Percentiles rank a stretch among this genome's conserved stretches.
Conservation (phyloP, 2,113 vertebrate genomes). For the Chlorocebus sabaeus region DNA sequence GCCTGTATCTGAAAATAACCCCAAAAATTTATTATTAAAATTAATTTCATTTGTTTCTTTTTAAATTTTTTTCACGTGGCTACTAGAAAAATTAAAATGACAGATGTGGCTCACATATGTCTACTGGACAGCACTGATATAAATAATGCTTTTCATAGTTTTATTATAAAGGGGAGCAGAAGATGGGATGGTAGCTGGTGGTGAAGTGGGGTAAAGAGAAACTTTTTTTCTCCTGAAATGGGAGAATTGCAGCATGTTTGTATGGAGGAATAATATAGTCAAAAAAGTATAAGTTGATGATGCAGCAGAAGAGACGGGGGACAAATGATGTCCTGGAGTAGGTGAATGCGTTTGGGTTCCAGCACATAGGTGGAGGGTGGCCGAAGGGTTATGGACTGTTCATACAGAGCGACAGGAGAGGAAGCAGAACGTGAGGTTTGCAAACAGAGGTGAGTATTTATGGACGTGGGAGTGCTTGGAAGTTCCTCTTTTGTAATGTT, state of each 20-base stretch:
- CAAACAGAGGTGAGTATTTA: not conserved
- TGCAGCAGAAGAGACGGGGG: not conserved
- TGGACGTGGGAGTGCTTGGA: not conserved
- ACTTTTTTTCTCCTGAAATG: not conserved
- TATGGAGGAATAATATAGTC: not conserved
- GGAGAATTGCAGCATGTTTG: not conserved
- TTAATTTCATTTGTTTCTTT: not conserved
- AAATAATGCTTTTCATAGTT: not conserved
- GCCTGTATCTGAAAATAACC: too few relatives aligned
- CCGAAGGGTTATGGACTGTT: not conserved
- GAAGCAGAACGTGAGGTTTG: not conserved
- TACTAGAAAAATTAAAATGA: slow-evolving; percentile 7
- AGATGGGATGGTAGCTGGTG: not conserved
- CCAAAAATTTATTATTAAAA: not conserved
- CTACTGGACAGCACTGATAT: not conserved
- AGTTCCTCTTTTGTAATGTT: not conserved
- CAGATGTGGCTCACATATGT: not conserved
- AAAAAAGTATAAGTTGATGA: not conserved
- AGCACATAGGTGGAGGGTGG: not conserved
- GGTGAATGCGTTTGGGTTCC: not conserved
- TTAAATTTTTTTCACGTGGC: not conserved
- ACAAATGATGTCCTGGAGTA: not conserved
- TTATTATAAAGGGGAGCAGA: not conserved
- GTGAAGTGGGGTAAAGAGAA: not conserved
- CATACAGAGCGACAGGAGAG: not conserved